Percentiles rank a stretch among this genome's conserved stretches.
Evolutionary conservation across 2,888 invertebrate genomes (phyloP).

Genomic region (Thelaira solivaga): DNA sequence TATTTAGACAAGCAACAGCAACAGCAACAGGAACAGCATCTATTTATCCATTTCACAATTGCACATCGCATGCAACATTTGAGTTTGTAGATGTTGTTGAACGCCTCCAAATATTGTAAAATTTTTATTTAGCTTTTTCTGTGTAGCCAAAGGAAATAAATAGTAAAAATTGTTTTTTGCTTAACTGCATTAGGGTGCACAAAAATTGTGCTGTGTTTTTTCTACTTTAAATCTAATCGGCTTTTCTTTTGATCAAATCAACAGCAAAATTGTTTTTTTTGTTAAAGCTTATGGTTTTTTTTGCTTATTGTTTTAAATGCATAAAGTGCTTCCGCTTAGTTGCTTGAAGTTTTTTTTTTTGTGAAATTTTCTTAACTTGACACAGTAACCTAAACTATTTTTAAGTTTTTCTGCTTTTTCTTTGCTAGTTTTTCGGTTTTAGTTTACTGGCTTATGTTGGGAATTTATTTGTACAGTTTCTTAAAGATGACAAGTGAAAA

Average conservation of each 20-base stretch:
- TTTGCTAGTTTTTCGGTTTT: not conserved
- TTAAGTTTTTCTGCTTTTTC: slow-evolving; percentile 4
- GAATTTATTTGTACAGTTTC: not conserved
- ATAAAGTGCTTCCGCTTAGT: slow-evolving; percentile 24
- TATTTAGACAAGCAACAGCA: too few relatives aligned
- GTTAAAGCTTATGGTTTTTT: not conserved
- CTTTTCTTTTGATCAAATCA: not conserved
- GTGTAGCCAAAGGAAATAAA: slow-evolving; percentile 20
- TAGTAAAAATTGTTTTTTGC: not conserved
- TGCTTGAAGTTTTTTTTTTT: not conserved
- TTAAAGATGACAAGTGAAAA: slow-evolving; percentile 2
- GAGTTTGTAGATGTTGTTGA: not conserved
- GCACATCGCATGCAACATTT: not conserved
- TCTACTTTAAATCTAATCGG: not conserved
- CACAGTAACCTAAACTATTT: slow-evolving; percentile 32
- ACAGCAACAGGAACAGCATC: too few relatives aligned
- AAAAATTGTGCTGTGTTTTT: not conserved
- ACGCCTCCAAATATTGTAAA: slow-evolving; percentile 3
- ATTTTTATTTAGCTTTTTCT: not conserved
- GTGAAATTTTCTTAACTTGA: slow-evolving; percentile 38
- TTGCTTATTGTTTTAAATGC: not conserved
- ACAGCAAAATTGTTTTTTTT: not conserved
- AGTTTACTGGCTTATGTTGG: slow-evolving; percentile 9
- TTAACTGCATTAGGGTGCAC: not conserved
- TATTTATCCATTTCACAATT: too few relatives aligned